A percentile compares a stretch with the other conserved stretches of the same genome.
Conservation (phyloP, 1,140 invertebrate genomes). For the Hyphantria cunea region DNA sequence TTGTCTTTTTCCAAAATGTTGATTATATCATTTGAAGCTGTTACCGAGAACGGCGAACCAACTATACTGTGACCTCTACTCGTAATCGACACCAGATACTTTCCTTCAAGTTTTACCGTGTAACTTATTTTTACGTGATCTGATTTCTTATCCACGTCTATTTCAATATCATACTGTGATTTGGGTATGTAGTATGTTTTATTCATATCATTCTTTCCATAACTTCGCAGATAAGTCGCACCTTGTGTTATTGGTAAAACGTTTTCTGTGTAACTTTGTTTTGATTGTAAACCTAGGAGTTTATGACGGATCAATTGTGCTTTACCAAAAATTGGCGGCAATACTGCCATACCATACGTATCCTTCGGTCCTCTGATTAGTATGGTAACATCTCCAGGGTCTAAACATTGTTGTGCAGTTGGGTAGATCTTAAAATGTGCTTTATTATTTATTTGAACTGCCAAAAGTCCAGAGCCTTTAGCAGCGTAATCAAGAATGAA, state of each 20-base stretch:
- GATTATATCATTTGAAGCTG: constrained; percentile 65
- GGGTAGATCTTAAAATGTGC: constrained; percentile 79
- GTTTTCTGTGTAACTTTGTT: constrained; percentile 62
- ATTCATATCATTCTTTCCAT: constrained; percentile 72
- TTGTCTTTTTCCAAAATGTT: constrained; percentile 63
- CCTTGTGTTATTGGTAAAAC: constrained; percentile 68
- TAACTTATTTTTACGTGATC: constrained; percentile 74
- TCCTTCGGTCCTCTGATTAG: constrained; percentile 75
- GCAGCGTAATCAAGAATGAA: constrained; percentile 81
- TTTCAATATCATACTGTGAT: constrained; percentile 73
- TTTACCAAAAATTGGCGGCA: constrained; percentile 74
- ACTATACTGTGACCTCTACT: constrained; percentile 76
- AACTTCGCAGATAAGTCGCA: constrained; percentile 64
- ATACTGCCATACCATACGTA: constrained; percentile 67
- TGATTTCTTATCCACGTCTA: constrained; percentile 56
- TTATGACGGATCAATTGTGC: constrained; percentile 74
- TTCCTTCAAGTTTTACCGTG: constrained; percentile 64
- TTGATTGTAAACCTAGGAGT: constrained; percentile 62
- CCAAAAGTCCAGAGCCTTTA: constrained; percentile 82
- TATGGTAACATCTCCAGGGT: constrained; percentile 76
- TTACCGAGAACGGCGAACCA: constrained; percentile 76
- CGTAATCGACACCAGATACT: constrained; percentile 77
- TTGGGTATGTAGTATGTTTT: constrained; percentile 77
- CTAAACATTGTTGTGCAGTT: constrained; percentile 73
- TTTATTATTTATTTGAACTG: constrained; percentile 79